Conservation (phyloP, 2,888 invertebrate species). For the Heliconius aoede region DNA sequence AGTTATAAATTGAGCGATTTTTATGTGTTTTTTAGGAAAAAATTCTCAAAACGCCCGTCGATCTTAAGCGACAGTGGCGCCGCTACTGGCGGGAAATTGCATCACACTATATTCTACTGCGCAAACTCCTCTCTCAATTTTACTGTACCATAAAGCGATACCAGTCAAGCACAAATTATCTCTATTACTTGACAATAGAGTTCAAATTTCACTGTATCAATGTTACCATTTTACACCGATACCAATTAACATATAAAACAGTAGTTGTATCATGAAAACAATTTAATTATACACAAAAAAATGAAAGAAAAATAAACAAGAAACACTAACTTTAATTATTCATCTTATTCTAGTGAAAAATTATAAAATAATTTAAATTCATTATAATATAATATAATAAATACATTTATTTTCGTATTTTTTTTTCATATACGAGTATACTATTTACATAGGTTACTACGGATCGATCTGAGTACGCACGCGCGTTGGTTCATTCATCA, state of each 20-base stretch:
- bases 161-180: conserved; percentile 29
- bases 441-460: conserved; percentile 69
- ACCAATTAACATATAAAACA: not conserved
- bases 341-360: no score
- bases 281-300: not conserved
- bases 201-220: conserved; percentile 16
- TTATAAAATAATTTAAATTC: not conserved
- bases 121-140: conserved; percentile 64
- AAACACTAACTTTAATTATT: not conserved
- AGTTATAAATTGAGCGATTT: not conserved
- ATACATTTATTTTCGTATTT: conserved; percentile 49
- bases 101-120: conserved; percentile 59
- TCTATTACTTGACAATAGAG: conserved; percentile 31
- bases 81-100: conserved; percentile 68
- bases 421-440: conserved; percentile 65
- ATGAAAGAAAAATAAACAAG: not conserved
- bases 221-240: not conserved
- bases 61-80: conserved; percentile 72
- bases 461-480: conserved; percentile 78
- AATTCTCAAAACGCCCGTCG: conserved; percentile 79
- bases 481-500: conserved; percentile 74
- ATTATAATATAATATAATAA: not conserved
- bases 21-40: conserved; percentile 50
- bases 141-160: conserved; percentile 47
- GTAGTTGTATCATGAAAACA: not conserved